Evolutionary conservation across 2,797 vertebrate species (phyloP), one percentile per base, ranked within the genome.

Genomic region (Cichlasoma orientale): DNA sequence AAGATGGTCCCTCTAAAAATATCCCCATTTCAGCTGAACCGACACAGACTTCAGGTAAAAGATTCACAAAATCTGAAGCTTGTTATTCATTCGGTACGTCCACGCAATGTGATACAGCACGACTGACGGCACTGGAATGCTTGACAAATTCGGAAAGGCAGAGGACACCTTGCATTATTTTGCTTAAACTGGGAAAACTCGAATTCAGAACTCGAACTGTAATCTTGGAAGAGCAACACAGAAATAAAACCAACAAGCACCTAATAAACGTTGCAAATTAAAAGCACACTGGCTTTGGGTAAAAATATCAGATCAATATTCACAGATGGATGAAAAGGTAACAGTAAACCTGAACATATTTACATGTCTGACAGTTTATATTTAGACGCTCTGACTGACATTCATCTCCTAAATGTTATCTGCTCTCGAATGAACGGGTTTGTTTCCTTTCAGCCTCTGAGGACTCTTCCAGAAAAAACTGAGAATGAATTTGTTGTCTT

Each of bases 381-480:
- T 66, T 29, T 47, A 18, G 10, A 66, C 27, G 38, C 41, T 66
- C 41, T 47, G 16, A 50, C 47, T 29, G 41, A 47, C 4, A 29
- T 47, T 66, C 61, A n/a, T 47, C 61, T 50, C 1, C 0, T 29
- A 66, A 69, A 79, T 21, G 29, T 56, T 72, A 63, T 75, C 72
- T 47, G 23, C 16, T 66, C 23, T 66, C 23, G 59, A 66, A 66
- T 47, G 38, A 66, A 14, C 38, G 27, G 76, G 56, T 79, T 88
- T 77, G 72, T 89, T 86, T 89, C 84, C 80, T 61, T 78, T 86
- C 59, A 73, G 59, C 44, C 84, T 79, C 69, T 4, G 23, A 70
- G 36, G 63, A 23, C 72, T 77, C 63, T 3, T 87, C 82, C 84
- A 88, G 75, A 76, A 55, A 59, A 78, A 88, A 83, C 44, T 27